Base-by-base conservation (phyloP, 2,888 invertebrate species). In the Oligia fasciuncula region DNA sequence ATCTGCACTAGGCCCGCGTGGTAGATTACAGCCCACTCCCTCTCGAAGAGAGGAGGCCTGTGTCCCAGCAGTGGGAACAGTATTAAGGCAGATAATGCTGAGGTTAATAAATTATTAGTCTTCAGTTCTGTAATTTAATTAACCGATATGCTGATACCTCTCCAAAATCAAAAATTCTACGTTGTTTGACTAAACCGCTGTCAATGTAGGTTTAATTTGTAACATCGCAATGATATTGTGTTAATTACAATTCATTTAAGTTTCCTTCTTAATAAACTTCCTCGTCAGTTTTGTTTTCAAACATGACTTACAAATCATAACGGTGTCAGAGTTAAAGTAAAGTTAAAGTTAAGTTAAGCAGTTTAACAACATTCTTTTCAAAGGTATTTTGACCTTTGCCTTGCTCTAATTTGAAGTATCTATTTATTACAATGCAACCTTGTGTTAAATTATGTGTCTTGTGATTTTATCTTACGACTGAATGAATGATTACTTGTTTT, bases 321-420 rank as follows among this genome's bases (percentile, higher is more conserved):
- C 68, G 65, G 62, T 81, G 77, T 73, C 79, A 87, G 68, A 71
- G 43, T 70, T n/a, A n/a, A n/a, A n/a, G n/a, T n/a, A n/a, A n/a
- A n/a, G n/a, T n/a, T n/a, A n/a, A n/a, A n/a, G n/a, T n/a, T n/a
- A n/a, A n/a, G n/a, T n/a, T 60, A 35, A 74, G 76, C 63, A 77
- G 73, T 71, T 63, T 40, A 66, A 67, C 87, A 67, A 76, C 81
- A 81, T 87, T 86, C 67, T 77, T 81, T 79, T 75, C 29, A 65
- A 76, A 77, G 40, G 62, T 84, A 73, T 73, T 78, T 57, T 13
- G 67, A 80, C 79, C 81, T 74, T 77, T 73, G 62, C 79, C 81
- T 87, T 81, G 79, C 40, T 82, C 77, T 73, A 82, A 76, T 77
- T 83, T 35, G 1, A 54, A 70, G 5, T 63, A 29, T 1, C 29